Evolutionary conservation across 1,140 invertebrate species (phyloP).

Genomic region (Campoletis sonorensis): DNA sequence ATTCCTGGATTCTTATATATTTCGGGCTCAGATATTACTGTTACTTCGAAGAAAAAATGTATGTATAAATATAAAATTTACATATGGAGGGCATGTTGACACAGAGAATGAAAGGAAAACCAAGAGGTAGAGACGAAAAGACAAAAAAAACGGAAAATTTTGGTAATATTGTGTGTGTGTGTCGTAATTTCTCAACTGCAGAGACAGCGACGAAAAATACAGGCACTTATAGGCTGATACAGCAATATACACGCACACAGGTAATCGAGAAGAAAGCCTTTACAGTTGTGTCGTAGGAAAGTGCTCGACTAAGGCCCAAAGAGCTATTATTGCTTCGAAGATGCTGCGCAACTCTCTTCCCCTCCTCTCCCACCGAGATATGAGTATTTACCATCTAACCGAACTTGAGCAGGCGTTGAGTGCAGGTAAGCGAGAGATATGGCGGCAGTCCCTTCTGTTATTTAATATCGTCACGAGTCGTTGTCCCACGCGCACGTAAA

Average conservation of each 20-base stretch:
- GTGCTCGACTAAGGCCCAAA: neutral
- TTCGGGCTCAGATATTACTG: neutral
- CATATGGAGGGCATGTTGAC: constrained; percentile 15
- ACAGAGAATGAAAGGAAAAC: constrained; percentile 31
- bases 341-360: constrained; percentile 33
- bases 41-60: constrained; percentile 14
- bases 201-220: constrained; percentile 4
- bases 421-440: constrained; percentile 31
- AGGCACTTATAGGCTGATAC: neutral
- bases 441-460: constrained; percentile 58
- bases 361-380: constrained; percentile 5
- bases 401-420: constrained; percentile 39
- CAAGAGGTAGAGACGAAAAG: constrained; percentile 44
- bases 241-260: neutral
- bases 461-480: constrained; percentile 63
- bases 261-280: neutral
- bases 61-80: too few relatives aligned
- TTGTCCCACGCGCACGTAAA: constrained; percentile 21
- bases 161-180: constrained; percentile 53
- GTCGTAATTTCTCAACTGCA: constrained; percentile 65
- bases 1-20: neutral
- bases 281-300: constrained; percentile 43
- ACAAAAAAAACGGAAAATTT: constrained; percentile 45
- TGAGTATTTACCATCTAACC: constrained; percentile 19
- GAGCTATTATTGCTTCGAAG: constrained; percentile 42